A percentile compares a stretch with the other conserved stretches of the same genome.
These are phyloP conservation scores for pig (Sus scrofa) DNA, from an alignment of 2,113 vertebrate species.

Conservation along the genomic window DNA sequence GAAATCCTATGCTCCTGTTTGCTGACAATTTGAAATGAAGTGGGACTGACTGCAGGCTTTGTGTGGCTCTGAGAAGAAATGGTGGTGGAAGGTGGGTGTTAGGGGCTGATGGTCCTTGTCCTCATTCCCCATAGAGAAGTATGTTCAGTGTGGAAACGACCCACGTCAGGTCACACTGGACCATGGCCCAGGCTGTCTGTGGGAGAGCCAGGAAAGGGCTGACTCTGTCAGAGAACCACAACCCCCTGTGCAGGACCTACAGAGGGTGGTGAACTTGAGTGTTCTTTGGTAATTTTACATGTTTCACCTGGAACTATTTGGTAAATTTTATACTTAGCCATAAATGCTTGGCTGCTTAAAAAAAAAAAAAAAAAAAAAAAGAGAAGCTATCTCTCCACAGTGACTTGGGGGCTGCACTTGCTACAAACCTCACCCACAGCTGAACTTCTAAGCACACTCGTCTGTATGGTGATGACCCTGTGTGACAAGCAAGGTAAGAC, in stretches of 20 bases:
- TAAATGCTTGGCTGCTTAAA: not conserved
- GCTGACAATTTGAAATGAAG: not conserved
- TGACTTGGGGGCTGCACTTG: not conserved
- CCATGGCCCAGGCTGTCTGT: not conserved
- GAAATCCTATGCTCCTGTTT: not conserved
- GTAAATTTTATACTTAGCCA: not conserved
- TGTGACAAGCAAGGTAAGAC: not conserved
- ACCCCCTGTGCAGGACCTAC: too few species aligned
- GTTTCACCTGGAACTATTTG: not conserved
- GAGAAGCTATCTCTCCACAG: not conserved
- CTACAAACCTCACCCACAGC: too few species aligned
- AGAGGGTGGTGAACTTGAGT: accelerated
- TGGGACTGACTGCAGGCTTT: accelerated
- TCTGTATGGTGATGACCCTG: accelerated
- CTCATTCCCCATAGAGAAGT: not conserved
- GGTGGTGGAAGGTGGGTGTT: too few species aligned
- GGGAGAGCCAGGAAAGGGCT: not conserved
- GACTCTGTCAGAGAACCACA: too few species aligned
- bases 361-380: not conserved
- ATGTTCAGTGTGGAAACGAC: not conserved
- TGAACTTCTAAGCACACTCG: not conserved
- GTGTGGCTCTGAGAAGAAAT: not conserved
- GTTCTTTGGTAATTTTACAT: too few species aligned
- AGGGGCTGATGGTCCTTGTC: not conserved
- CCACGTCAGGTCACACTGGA: not conserved